Conservation (phyloP, 2,888 invertebrate genomes). For the Chloroclystis v-ata region DNA sequence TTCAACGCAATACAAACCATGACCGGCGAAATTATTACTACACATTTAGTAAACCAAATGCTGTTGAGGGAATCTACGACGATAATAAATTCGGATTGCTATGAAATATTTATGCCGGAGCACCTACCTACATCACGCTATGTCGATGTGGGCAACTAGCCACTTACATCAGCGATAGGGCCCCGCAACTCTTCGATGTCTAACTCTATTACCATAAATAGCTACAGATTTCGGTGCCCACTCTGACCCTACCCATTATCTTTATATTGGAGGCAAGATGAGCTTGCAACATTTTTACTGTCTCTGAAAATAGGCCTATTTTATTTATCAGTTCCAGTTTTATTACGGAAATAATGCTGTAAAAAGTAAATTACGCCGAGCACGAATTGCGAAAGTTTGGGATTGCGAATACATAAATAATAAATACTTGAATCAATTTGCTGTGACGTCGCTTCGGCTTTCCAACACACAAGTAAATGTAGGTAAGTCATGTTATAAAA, state of each 20-base stretch:
- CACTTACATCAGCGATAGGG: constrained; percentile 30
- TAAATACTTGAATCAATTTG: constrained; percentile 8
- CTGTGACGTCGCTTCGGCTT: neutral
- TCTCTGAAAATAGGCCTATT: constrained; percentile 32
- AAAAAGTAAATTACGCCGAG: constrained; percentile 29
- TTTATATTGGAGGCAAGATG: constrained; percentile 47
- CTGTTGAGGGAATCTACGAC: constrained; percentile 23
- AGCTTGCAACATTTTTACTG: constrained; percentile 52
- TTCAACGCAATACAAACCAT: constrained; percentile 1
- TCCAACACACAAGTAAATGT: neutral
- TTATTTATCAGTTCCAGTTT: constrained; percentile 39
- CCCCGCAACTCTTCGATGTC: constrained; percentile 39
- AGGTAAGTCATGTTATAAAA: too few relatives aligned
- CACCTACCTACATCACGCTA: constrained; percentile 24
- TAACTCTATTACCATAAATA: constrained; percentile 56
- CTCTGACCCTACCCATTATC: constrained; percentile 52
- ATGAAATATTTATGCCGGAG: constrained; percentile 31
- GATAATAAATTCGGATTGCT: constrained; percentile 32
- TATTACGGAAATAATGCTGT: constrained; percentile 29
- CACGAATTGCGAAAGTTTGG: constrained; percentile 19
- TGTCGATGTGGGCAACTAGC: constrained; percentile 21
- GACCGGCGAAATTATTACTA: constrained; percentile 17
- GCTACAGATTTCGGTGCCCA: constrained; percentile 49
- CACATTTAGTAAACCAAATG: constrained; percentile 28
- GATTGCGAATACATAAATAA: constrained; percentile 28